Evolutionary conservation across 2,113 vertebrate species (phyloP).

Genomic region (Ivindomyrus marchei): DNA sequence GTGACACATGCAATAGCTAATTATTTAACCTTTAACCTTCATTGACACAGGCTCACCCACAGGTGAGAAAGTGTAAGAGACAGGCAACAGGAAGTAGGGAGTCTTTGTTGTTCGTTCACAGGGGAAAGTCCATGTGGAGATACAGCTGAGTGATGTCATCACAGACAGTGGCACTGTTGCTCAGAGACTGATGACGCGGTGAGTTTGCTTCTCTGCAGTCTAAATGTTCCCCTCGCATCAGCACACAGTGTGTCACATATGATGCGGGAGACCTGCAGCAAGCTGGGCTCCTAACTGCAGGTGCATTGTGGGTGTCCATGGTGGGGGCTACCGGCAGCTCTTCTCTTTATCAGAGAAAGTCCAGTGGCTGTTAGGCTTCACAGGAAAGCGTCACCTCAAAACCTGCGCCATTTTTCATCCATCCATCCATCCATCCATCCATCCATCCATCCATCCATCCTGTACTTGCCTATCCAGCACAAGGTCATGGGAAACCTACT

Average conservation of each 20-base stretch:
- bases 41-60: neutral
- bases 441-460: neutral
- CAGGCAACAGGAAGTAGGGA: neutral
- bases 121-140: constrained; percentile 94
- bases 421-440: neutral
- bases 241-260: neutral
- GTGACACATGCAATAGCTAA: neutral
- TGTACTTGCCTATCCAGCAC: no score
- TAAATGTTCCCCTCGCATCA: neutral
- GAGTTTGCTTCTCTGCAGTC: constrained; percentile 46
- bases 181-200: constrained; percentile 90
- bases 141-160: constrained; percentile 93
- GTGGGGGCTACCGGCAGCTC: neutral
- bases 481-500: no score
- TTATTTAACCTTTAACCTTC: neutral
- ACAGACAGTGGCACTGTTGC: constrained; percentile 84
- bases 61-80: neutral
- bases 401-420: neutral
- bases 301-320: neutral
- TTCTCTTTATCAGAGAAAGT: neutral
- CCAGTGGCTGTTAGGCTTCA: neutral
- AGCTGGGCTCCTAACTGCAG: neutral
- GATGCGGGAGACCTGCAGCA: neutral
- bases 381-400: neutral
- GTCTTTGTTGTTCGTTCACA: constrained; percentile 49